Conservation (phyloP, 2,888 invertebrate species). For the Scrobipalpa atriplicella region DNA sequence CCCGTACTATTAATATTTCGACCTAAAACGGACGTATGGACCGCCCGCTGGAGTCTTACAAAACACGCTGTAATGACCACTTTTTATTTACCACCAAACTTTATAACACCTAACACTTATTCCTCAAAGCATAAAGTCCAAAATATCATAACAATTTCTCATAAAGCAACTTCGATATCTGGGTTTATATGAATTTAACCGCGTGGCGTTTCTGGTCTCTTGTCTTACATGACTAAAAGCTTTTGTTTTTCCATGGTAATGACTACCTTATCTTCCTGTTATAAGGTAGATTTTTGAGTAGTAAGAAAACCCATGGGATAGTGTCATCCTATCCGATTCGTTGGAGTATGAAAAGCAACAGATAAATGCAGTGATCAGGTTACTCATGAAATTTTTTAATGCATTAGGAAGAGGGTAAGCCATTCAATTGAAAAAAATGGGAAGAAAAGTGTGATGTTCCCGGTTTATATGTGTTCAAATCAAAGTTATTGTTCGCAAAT, state of each 20-base stretch:
- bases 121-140: background rate
- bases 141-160: background rate
- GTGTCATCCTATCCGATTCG: conserved; percentile 72
- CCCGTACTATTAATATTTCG: conserved; percentile 65
- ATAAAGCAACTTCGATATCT: background rate
- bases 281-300: conserved; percentile 42
- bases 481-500: too few relatives aligned
- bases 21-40: conserved; percentile 55
- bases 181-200: conserved; percentile 42
- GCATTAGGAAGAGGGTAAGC: conserved; percentile 13
- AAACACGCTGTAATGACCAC: conserved; percentile 39
- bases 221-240: conserved; percentile 62
- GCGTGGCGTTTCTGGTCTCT: conserved; percentile 62
- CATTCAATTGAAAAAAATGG: conserved; percentile 1
- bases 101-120: background rate
- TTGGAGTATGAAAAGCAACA: conserved; percentile 71
- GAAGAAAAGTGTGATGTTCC: conserved; percentile 38
- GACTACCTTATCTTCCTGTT: conserved; percentile 40
- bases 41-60: conserved; percentile 65
- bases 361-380: conserved; percentile 68
- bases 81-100: conserved; percentile 26
- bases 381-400: conserved; percentile 37
- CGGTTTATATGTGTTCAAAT: background rate
- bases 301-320: conserved; percentile 46
- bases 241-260: conserved; percentile 37